Evolutionary conservation across 2,113 vertebrate genomes (phyloP), one percentile per base, ranked within the genome.

Genomic region (Mola mola): DNA sequence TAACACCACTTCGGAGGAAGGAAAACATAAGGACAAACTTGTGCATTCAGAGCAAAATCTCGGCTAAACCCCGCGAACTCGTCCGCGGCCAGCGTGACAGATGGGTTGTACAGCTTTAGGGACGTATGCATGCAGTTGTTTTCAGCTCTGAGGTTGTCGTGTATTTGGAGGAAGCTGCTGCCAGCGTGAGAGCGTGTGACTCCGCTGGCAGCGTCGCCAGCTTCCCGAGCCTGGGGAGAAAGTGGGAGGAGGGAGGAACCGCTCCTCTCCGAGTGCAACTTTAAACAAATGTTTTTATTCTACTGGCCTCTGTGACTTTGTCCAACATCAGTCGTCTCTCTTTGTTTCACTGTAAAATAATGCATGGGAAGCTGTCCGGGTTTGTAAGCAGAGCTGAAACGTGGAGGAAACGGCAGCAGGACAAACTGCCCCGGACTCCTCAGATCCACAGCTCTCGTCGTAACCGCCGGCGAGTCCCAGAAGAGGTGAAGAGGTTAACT

Each of bases 21-120:
- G 52, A 48, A 64, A 73, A 77, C 66, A 73, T 74, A 55, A 38
- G 40, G 44, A 69, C 40, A n/a, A n/a, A n/a, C 62, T 46, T 48
- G 47, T 42, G 52, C 21, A 38, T 42, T 50, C 53, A 44, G 9
- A 66, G 34, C 4, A 55, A 58, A 42, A 29, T 58, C 60, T 31
- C 17, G 37, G 26, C 7, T 33, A 38, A 67, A 55, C 53, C 49
- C 62, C 22, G 12, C 60, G 58, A 56, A 28, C 61, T 40, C 19
- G 2, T 25, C 38, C 19, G 38, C 26, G 53, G 50, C 33, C 4
- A 21, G 16, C 6, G 10, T 13, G 55, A 52, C 55, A 58, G 64
- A 73, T 28, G 59, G 36, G 19, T 2, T 0, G 41, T 1, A 12
- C 17, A 34, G 2, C 17, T 43, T 49, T 4, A 42, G 43, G 12